phyloP scores from a whole-genome alignment of 2,113 vertebrate species.

The Phalacrocorax aristotelis region DNA sequence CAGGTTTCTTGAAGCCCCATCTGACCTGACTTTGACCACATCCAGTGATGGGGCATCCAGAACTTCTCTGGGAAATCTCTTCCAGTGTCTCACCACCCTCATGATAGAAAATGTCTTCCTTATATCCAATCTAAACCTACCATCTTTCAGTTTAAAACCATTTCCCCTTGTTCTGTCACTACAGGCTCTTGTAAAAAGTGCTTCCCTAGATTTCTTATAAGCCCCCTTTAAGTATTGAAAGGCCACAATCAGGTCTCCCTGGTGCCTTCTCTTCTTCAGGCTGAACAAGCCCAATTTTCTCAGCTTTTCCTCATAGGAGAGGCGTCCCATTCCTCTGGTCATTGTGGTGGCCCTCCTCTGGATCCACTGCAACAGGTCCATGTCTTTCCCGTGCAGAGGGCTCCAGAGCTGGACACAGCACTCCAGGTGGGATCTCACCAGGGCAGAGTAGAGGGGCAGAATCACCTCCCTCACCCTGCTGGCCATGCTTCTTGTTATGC shows the following conservation, averaged over 20 bases:
- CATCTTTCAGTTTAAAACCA: neutral
- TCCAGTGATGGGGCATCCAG: neutral
- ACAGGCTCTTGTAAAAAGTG: neutral
- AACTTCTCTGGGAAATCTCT: neutral
- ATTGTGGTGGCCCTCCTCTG: neutral
- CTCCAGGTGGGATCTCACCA: neutral
- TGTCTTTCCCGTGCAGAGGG: neutral
- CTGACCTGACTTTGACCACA: neutral
- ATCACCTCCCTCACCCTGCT: neutral
- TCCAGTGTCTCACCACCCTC: neutral
- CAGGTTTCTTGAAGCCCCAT: neutral
- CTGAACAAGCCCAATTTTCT: neutral
- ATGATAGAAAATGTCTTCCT: neutral
- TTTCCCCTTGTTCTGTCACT: neutral
- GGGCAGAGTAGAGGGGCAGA: neutral
- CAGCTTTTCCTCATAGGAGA: neutral
- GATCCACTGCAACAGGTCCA: neutral
- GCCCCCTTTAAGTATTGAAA: neutral
- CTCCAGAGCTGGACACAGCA: neutral
- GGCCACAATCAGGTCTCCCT: neutral
- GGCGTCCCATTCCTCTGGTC: neutral
- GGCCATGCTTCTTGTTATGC: neutral
- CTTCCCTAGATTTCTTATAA: neutral
- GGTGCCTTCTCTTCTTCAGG: neutral
- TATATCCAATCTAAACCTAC: neutral